Base-by-base conservation (phyloP, 2,888 invertebrate species). In the Zele albiditarsus region DNA sequence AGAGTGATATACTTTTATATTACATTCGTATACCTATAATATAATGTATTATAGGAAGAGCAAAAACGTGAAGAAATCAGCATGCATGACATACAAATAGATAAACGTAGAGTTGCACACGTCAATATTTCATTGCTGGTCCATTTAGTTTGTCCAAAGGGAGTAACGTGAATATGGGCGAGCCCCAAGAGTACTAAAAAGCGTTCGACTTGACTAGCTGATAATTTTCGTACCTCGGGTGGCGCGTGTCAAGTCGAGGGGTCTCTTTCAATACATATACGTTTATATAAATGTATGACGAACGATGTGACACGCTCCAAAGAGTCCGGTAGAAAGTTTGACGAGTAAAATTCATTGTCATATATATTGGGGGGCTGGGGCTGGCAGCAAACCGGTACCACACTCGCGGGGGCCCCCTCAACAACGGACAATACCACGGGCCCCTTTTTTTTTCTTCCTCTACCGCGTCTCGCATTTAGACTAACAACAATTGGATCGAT, bases 191-290 rank as follows among this genome's bases (percentile, higher is more conserved):
- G 76, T 74, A 75, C 73, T 75, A 79, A 80, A 82, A 71, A 75
- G 49, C 74, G 74, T 75, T 75, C 78, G 78, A 79, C 80, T 79
- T 81, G 78, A 80, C 80, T 80, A 81, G 80, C 82, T 78, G 82
- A 82, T 82, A 82, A 82, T 82, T 82, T 80, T 80, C 68, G 77
- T 80, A 79, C 76, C 76, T 79, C 58, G 74, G 74, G 25, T 67
- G 75, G 69, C 79, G 77, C 79, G 79, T 78, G 78, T 46, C 71
- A 65, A 38, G 49, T n/a, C 68, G 33, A 66, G 62, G 79, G 79
- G 74, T 42, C 38, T 33, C 57, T 38, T 60, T 53, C 58, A 25
- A 62, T 63, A 49, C 16, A 69, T 46, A 16, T 3, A 46, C 46
- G 4, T 53, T 42, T 71, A 60, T 57, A 73, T 49, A 28, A 27